phyloP scores from a whole-genome alignment of 2,113 vertebrate genomes.

The Scortum barcoo region DNA sequence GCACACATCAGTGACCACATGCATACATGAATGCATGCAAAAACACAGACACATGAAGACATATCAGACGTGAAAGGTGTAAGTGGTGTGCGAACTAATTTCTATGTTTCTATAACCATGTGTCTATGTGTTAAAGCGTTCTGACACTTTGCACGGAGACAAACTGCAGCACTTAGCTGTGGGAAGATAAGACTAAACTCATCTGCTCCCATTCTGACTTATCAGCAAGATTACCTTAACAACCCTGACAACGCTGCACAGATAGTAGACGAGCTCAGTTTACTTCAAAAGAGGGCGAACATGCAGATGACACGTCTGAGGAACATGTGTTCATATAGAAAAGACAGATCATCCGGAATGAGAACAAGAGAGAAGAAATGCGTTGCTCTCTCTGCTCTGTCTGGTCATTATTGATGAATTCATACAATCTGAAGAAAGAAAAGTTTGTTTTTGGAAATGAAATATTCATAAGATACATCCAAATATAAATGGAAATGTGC shows the following conservation, averaged over 20 bases:
- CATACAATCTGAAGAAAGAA: background rate
- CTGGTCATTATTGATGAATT: background rate
- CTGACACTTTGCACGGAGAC: slow-evolving; percentile 63
- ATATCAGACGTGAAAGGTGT: slow-evolving; percentile 35
- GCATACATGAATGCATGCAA: slow-evolving; percentile 16
- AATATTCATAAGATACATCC: slow-evolving; percentile 13
- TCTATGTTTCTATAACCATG: slow-evolving; percentile 28
- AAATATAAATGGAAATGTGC: slow-evolving; percentile 4
- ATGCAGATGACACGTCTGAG: slow-evolving; percentile 39
- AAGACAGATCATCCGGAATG: background rate
- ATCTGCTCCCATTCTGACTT: slow-evolving; percentile 64
- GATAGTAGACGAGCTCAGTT: slow-evolving; percentile 44
- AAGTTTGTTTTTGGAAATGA: slow-evolving; percentile 13
- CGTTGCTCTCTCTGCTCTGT: background rate
- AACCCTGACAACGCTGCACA: slow-evolving; percentile 42
- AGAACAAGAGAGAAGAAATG: background rate
- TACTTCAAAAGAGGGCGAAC: slow-evolving; percentile 36
- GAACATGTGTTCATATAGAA: slow-evolving; percentile 7
- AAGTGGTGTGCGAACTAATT: slow-evolving; percentile 32
- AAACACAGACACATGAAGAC: slow-evolving; percentile 2
- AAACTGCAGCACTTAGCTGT: slow-evolving; percentile 59
- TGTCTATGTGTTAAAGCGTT: slow-evolving; percentile 48
- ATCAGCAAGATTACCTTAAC: slow-evolving; percentile 55
- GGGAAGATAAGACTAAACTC: slow-evolving; percentile 67
- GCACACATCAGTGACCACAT: slow-evolving; percentile 64